These are phyloP conservation scores for pig (Sus scrofa) DNA, from an alignment of 2,113 vertebrate species.

Conservation along the genomic window DNA sequence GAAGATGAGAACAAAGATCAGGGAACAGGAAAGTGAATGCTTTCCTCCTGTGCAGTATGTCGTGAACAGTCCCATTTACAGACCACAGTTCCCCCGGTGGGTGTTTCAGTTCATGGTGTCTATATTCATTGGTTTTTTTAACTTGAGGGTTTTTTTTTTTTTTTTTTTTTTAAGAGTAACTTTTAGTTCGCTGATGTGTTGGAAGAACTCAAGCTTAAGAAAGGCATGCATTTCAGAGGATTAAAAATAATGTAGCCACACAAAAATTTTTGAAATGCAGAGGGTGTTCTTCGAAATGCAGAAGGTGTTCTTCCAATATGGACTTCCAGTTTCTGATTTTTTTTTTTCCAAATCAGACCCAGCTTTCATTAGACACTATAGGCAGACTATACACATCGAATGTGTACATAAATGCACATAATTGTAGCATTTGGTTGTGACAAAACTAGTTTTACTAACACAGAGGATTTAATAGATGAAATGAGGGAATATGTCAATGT, in stretches of 20 bases:
- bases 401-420: conserved; percentile 55
- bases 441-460: conserved; percentile 84
- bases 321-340: conserved; percentile 37
- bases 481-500: conserved; percentile 85
- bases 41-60: conserved; percentile 47
- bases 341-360: background rate
- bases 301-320: conserved; percentile 16
- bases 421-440: conserved; percentile 82
- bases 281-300: conserved; percentile 33
- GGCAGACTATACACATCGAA: conserved; percentile 4
- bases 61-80: background rate
- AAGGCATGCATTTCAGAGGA: background rate
- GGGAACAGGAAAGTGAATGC: conserved; percentile 63
- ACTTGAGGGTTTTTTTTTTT: background rate
- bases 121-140: conserved; percentile 26
- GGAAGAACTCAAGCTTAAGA: conserved; percentile 20
- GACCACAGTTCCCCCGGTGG: background rate
- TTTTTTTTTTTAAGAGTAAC: background rate
- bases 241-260: background rate
- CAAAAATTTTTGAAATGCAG: conserved; percentile 27
- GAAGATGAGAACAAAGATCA: conserved; percentile 84
- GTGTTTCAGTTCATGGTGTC: background rate
- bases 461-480: conserved; percentile 84
- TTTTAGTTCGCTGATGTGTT: background rate
- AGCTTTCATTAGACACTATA: conserved; percentile 64